Percentiles rank a stretch among this genome's conserved stretches.
These are phyloP conservation scores for Psilanteris sp. DNA, from an alignment of 1,140 invertebrate species.

Conservation along the genomic window DNA sequence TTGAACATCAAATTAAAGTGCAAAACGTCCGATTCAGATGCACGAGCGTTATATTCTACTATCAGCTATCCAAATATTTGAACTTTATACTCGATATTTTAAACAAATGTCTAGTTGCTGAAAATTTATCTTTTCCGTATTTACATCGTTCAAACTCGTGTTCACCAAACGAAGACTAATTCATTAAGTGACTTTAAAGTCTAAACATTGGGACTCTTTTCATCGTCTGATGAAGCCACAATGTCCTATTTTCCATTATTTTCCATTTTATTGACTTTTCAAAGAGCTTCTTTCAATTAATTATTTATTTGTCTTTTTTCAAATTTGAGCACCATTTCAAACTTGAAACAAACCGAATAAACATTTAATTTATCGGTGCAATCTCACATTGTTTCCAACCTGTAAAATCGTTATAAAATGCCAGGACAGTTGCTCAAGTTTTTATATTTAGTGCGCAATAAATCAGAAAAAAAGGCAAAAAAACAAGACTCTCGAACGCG, in stretches of 20 bases:
- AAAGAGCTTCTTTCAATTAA: too few relatives aligned
- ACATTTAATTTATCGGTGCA: slow-evolving; percentile 18
- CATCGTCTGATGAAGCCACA: slow-evolving; percentile 11
- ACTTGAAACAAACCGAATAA: slow-evolving; percentile 46
- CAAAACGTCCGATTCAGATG: too few relatives aligned
- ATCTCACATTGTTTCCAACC: slow-evolving; percentile 44
- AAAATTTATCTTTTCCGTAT: too few relatives aligned
- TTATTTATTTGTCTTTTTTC: too few relatives aligned
- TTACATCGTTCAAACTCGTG: slow-evolving; percentile 80
- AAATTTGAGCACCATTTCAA: slow-evolving; percentile 37
- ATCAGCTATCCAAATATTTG: too few relatives aligned
- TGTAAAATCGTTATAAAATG: slow-evolving; percentile 60
- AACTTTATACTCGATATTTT: too few relatives aligned
- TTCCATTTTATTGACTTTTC: not conserved
- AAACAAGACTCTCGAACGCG: too few relatives aligned
- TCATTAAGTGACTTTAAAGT: slow-evolving; percentile 24
- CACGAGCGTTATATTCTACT: too few relatives aligned
- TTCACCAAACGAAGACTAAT: slow-evolving; percentile 76
- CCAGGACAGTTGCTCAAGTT: slow-evolving; percentile 43
- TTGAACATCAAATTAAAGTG: too few relatives aligned
- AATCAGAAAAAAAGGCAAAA: slow-evolving; percentile 28
- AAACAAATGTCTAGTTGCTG: too few relatives aligned
- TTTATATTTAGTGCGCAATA: slow-evolving; percentile 3
- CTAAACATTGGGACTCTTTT: slow-evolving; percentile 27
- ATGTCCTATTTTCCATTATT: too few relatives aligned